Evolutionary conservation across 2,888 invertebrate species (phyloP).

Genomic region (Sesia apiformis): DNA sequence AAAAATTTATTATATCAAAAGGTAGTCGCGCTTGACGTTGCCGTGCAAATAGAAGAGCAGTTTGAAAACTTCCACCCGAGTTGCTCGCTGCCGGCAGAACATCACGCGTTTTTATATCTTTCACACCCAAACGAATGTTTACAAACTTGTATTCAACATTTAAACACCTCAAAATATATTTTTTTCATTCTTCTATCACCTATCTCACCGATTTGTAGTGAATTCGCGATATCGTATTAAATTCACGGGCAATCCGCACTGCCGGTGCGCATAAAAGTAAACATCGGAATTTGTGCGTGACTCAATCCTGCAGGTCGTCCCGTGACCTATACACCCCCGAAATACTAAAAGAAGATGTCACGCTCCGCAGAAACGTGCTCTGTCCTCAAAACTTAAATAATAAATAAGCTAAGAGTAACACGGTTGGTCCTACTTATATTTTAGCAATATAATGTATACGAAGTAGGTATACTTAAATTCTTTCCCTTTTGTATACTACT

Average conservation of each 20-base stretch:
- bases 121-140: background rate
- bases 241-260: conserved; percentile 3
- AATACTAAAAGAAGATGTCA: conserved; percentile 13
- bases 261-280: conserved; percentile 32
- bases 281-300: conserved; percentile 39
- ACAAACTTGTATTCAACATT: background rate
- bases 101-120: background rate
- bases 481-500: background rate
- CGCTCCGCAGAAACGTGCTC: conserved; percentile 22
- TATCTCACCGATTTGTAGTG: too few relatives aligned
- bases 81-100: background rate
- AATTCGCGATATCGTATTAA: background rate
- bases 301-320: conserved; percentile 22
- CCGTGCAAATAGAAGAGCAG: conserved; percentile 33
- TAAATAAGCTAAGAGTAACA: conserved; percentile 14
- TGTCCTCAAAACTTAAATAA: conserved; percentile 20
- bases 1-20: background rate
- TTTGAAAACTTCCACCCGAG: conserved; percentile 35
- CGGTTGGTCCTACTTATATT: background rate
- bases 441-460: too few relatives aligned
- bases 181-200: background rate
- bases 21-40: conserved; percentile 10
- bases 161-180: background rate
- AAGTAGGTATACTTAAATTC: background rate
- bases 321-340: conserved; percentile 14